Percentiles rank a stretch among this genome's conserved stretches.
phyloP scores from a whole-genome alignment of 2,113 vertebrate species.

The Daphoenositta chrysoptera region DNA sequence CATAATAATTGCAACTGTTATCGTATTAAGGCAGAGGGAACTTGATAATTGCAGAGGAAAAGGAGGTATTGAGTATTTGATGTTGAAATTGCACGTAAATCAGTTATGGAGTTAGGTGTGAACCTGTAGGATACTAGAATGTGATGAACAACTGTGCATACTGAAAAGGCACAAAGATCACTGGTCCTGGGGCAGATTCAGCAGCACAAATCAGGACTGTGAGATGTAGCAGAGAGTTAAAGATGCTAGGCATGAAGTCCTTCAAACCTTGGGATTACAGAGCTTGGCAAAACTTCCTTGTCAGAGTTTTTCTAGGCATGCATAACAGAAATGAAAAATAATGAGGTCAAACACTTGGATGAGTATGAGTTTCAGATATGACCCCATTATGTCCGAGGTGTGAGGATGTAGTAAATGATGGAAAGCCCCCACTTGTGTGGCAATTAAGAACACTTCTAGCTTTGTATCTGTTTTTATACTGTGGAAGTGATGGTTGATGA shows the following conservation, averaged over 20 bases:
- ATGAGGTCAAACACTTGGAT: not conserved
- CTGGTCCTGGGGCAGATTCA: not conserved
- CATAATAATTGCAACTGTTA: not conserved
- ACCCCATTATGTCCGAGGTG: not conserved
- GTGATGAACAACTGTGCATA: not conserved
- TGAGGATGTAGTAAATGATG: not conserved
- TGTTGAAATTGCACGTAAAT: not conserved
- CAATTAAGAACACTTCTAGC: not conserved
- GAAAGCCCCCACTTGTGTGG: not conserved
- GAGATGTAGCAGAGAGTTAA: not conserved
- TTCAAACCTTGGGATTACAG: not conserved
- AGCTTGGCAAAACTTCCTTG: not conserved
- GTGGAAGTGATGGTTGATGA: not conserved
- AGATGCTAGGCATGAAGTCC: not conserved
- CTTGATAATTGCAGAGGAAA: accelerated
- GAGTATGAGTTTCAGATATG: not conserved
- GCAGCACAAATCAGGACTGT: not conserved
- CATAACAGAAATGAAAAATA: not conserved
- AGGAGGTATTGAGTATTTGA: not conserved
- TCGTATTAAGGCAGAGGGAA: not conserved
- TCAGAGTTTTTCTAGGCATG: not conserved
- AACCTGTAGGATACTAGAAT: not conserved
- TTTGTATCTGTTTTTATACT: not conserved
- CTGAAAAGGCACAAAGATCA: not conserved
- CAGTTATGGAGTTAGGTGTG: not conserved